Base-by-base conservation (phyloP, 2,888 invertebrate genomes). In the Hipparchia semele region DNA sequence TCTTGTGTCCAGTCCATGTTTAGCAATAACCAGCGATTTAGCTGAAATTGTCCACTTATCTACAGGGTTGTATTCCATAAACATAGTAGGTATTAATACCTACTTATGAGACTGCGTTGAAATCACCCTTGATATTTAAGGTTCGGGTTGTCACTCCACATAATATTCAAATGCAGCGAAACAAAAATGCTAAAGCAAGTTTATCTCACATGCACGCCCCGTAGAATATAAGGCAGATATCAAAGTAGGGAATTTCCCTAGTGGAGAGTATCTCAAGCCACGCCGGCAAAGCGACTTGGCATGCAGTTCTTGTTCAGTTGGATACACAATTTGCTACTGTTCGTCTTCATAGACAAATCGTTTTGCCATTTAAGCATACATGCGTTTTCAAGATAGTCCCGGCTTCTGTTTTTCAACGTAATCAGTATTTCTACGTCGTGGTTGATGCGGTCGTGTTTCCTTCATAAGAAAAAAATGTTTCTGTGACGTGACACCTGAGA, bases 241-340 rank as follows among this genome's bases (percentile, higher is more conserved):
- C 73, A 73, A 71, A 73, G 73, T 71, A 71, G 74, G 72, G 70
- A 76, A 80, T 79, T 80, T 80, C 78, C 80, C 79, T 66, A 72
- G 79, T 73, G 77, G 74, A 75, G 75, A 72, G 76, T 79, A 79
- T 76, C 76, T 80, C 77, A 75, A 72, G 73, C 53, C 10, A 6
- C 23, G 60, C 67, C 54, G 67, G 33, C 65, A 71, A 70, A 69
- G 59, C 74, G 60, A 73, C 73, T 74, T 73, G 75, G 73, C 73
- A 65, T n/a, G 60, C 68, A 64, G 54, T 68, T 73, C 71, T 8
- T 68, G 68, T 75, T 65, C 68, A 71, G 68, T 54, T 68, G 68
- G 66, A 53, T 71, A 65, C 68, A 71, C 70, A 66, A 75, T 75
- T 73, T 75, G 60, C 68, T 70, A 51, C 68, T 59, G 67, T 75